Evolutionary conservation across 2,888 invertebrate species (phyloP), one percentile per base, ranked within the genome.

Genomic region (Gisinianus flammeolus): DNA sequence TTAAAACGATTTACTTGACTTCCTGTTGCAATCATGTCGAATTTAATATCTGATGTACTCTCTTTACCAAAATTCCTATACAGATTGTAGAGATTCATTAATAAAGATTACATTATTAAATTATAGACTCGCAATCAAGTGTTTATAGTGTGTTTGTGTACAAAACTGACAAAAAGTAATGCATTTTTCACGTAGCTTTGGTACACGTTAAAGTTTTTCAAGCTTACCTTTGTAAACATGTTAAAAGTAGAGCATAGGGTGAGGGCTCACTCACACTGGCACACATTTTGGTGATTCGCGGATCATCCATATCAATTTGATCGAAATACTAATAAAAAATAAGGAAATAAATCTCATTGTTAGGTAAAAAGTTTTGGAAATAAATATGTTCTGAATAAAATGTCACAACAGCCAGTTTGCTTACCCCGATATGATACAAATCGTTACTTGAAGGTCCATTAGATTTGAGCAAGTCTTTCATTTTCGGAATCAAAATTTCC

Each of bases 181-280:
- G n/a, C n/a, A n/a, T n/a, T n/a, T n/a, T n/a, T n/a, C n/a, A n/a
- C n/a, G n/a, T n/a, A n/a, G n/a, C n/a, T n/a, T n/a, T n/a, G n/a
- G n/a, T n/a, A n/a, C n/a, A n/a, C n/a, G n/a, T n/a, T n/a, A n/a
- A 44, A 8, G 52, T 16, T 52, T 44, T 44, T n/a, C 52, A 26
- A 24, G 64, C 79, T 84, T 84, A 89, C 89, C 89, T 89, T 86
- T 96, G 93, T 79, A 97, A 89, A 86, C 97, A 97, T 5, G 96
- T 97, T 68, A 96, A 89, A 76, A 98, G 89, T 81, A 98, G 94
- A 84, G 96, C 94, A 89, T 96, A 97, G 0, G 98, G 98, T 12
- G 94, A 93, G 0, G 96, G 96, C 88, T 98, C 97, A 69, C 97
- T 96, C 0, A 97, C 95, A 87, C 96, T 96, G n/a, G 93, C 93